Evolutionary conservation across 1,140 invertebrate species (phyloP).

Genomic region (Hypothenemus hampei): DNA sequence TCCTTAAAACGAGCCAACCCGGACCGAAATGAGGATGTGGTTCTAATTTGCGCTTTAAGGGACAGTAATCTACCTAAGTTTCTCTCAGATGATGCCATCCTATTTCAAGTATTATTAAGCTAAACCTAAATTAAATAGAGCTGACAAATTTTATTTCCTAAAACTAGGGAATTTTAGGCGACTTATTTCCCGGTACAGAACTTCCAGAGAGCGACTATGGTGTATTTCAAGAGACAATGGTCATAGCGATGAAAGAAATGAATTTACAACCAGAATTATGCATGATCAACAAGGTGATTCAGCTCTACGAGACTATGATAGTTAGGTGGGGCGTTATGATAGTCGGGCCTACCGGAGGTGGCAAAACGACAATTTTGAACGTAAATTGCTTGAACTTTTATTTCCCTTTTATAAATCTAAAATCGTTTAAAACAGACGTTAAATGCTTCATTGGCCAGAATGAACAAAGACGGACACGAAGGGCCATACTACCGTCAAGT

Average conservation of each 20-base stretch:
- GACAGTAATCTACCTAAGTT: slow-evolving; percentile 94
- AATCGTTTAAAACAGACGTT: too few relatives aligned
- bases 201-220: slow-evolving; percentile 77
- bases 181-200: slow-evolving; percentile 81
- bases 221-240: slow-evolving; percentile 58
- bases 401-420: slow-evolving; percentile 19
- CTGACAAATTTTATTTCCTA: slow-evolving; percentile 3
- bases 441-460: slow-evolving; percentile 58
- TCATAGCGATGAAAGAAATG: slow-evolving; percentile 48
- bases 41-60: slow-evolving; percentile 74
- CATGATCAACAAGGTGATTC: slow-evolving; percentile 72
- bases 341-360: slow-evolving; percentile 81
- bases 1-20: slow-evolving; percentile 80
- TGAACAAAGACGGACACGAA: slow-evolving; percentile 52
- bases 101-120: slow-evolving; percentile 62
- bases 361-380: slow-evolving; percentile 68
- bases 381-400: slow-evolving; percentile 43
- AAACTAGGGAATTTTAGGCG: slow-evolving; percentile 73
- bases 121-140: not conserved
- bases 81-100: slow-evolving; percentile 73
- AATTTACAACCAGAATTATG: slow-evolving; percentile 59
- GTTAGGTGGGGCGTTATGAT: slow-evolving; percentile 92
- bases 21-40: slow-evolving; percentile 72
- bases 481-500: slow-evolving; percentile 59
- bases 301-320: slow-evolving; percentile 87